phyloP scores from a whole-genome alignment of 2,888 invertebrate species.

The Siphonodentalium dalli region DNA sequence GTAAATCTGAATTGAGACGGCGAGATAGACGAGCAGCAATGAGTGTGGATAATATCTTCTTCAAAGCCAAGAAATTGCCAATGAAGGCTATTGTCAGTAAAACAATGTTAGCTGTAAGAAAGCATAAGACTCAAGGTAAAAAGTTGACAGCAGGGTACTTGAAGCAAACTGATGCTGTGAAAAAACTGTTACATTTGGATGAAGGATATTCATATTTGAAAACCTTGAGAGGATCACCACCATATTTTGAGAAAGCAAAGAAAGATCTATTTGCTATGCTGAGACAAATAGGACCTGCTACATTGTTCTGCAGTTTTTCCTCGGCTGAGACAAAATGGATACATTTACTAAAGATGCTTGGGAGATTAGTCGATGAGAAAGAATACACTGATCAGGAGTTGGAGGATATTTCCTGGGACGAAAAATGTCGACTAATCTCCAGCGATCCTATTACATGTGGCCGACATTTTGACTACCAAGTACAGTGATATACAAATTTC shows the following conservation, averaged over 20 bases:
- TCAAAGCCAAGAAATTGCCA: constrained; percentile 19
- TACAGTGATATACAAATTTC: constrained; percentile 15
- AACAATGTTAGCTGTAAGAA: constrained; percentile 13
- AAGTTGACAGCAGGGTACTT: too few relatives aligned
- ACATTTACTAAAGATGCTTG: constrained; percentile 4
- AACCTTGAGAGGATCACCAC: constrained; percentile 17
- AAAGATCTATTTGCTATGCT: constrained; percentile 25
- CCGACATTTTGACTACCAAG: constrained; percentile 18
- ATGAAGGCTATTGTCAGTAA: constrained; percentile 7
- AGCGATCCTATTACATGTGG: constrained; percentile 21
- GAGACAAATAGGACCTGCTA: constrained; percentile 23
- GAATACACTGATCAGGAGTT: neutral
- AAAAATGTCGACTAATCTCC: constrained; percentile 17
- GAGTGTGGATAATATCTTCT: constrained; percentile 15
- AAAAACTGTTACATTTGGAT: constrained; percentile 19
- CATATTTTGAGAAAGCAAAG: constrained; percentile 21
- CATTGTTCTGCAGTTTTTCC: constrained; percentile 22
- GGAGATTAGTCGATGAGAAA: neutral
- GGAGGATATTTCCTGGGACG: constrained; percentile 13
- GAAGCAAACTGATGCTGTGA: too few relatives aligned
- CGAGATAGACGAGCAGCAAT: constrained; percentile 9
- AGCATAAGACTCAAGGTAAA: too few relatives aligned
- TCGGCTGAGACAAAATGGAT: constrained; percentile 26
- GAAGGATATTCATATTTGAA: constrained; percentile 21
- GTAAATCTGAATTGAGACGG: constrained; percentile 12